These are phyloP conservation scores for Dryoscopus gambensis DNA, from an alignment of 2,113 vertebrate genomes.

Conservation along the genomic window DNA sequence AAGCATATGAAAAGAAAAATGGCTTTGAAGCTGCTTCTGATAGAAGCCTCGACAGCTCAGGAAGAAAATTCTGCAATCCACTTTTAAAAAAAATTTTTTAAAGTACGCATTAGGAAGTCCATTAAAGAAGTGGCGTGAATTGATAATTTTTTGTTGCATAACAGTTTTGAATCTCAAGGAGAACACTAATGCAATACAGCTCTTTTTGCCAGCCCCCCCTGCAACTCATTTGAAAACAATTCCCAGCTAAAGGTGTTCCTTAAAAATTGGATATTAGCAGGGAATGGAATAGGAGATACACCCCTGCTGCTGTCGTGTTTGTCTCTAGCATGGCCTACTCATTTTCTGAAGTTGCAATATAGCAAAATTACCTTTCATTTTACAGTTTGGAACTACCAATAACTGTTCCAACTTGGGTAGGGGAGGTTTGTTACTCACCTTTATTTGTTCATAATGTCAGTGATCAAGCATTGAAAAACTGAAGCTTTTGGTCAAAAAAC, in stretches of 20 bases:
- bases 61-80: neutral
- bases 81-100: neutral
- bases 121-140: constrained; percentile 10
- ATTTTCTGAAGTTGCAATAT: neutral
- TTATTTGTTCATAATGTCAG: neutral
- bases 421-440: neutral
- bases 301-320: neutral
- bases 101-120: constrained; percentile 1
- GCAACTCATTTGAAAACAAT: neutral
- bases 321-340: neutral
- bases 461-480: neutral
- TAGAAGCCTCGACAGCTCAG: neutral
- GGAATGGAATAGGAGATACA: neutral
- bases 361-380: neutral
- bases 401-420: neutral
- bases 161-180: constrained; percentile 35
- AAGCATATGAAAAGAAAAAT: constrained; percentile 52
- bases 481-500: neutral
- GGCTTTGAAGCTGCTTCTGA: constrained; percentile 63
- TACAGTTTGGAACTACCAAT: neutral
- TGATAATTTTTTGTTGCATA: constrained; percentile 31
- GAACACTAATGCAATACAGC: neutral
- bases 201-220: neutral
- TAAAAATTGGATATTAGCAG: neutral
- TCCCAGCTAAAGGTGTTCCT: neutral